Base-by-base conservation (phyloP, 2,888 invertebrate species). In the Morpho achilles region DNA sequence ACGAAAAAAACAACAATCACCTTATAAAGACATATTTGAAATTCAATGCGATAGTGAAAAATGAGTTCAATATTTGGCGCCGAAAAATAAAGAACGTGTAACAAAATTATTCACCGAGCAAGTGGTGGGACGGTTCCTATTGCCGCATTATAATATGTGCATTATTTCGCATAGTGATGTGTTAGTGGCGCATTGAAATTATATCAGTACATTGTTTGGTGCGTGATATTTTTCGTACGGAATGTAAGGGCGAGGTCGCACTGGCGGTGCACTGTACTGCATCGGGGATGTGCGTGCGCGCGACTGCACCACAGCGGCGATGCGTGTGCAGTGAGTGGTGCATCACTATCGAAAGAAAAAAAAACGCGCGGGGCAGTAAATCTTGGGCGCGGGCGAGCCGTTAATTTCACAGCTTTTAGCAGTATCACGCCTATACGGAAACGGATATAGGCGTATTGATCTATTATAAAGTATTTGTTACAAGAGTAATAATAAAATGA, bases 11-110 rank as follows among this genome's bases (percentile, higher is more conserved):
- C 79, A 80, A 77, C 76, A 78, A 74, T 76, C 70, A 75, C 79
- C 74, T 84, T 90, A 86, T 89, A 88, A 83, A 80, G 82, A 75
- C 78, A 75, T 82, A 88, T 90, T 88, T 90, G 87, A 80, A 87
- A 83, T 87, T 90, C 89, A 90, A 89, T 87, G 74, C 67, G 84
- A 71, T 77, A 71, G 75, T 87, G 85, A 89, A 87, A 88, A 87
- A 88, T 89, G 72, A 79, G 67, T 69, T 74, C 70, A 74, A 75
- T 22, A 82, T 87, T 76, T 73, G 71, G 79, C 77, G 79, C 71
- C 67, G 71, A 83, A 80, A 16, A 50, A 80, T 81, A 76, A 67
- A 69, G 74, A 71, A 72, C 74, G 72, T 73, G 62, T 71, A 70
- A 71, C 62, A 56, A 67, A 69, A 70, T 69, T 70, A 73, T 74